Evolutionary conservation across 2,888 invertebrate species (phyloP).

Genomic region (Melangyna quadrimaculata): DNA sequence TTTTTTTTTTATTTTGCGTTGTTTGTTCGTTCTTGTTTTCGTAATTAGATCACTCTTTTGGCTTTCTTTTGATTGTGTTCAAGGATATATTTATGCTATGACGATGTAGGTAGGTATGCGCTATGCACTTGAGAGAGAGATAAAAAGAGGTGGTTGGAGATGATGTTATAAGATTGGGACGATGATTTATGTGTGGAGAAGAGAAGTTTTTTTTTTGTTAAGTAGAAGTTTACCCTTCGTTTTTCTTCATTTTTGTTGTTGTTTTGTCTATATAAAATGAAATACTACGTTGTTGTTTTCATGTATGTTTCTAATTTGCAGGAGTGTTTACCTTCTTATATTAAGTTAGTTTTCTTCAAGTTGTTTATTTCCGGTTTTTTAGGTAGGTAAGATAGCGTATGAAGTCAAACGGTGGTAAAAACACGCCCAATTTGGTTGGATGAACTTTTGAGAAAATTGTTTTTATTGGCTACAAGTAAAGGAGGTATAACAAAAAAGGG

Average conservation of each 20-base stretch:
- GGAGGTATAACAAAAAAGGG: background rate
- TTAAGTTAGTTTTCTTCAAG: constrained; percentile 50
- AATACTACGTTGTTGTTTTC: background rate
- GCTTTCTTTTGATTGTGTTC: constrained; percentile 35
- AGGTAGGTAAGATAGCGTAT: constrained; percentile 52
- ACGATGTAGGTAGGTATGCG: too few species aligned
- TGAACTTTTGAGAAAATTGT: background rate
- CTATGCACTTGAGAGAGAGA: constrained; percentile 56
- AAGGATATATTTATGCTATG: constrained; percentile 37
- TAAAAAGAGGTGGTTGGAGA: constrained; percentile 41
- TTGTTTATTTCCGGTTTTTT: constrained; percentile 70
- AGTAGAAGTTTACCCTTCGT: constrained; percentile 59
- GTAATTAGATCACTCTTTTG: constrained; percentile 64
- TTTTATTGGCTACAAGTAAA: constrained; percentile 52
- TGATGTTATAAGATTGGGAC: constrained; percentile 32
- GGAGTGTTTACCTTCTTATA: constrained; percentile 54
- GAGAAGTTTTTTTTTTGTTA: constrained; percentile 35
- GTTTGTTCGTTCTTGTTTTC: constrained; percentile 36
- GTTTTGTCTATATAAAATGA: background rate
- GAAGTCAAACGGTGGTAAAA: constrained; percentile 60
- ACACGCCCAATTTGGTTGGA: constrained; percentile 65
- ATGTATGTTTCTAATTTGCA: constrained; percentile 62
- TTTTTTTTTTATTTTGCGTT: constrained; percentile 3
- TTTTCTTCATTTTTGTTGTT: background rate
- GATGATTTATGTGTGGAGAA: constrained; percentile 60